Evolutionary conservation across 2,113 vertebrate genomes (phyloP).

Genomic region (Tor tambroides): DNA sequence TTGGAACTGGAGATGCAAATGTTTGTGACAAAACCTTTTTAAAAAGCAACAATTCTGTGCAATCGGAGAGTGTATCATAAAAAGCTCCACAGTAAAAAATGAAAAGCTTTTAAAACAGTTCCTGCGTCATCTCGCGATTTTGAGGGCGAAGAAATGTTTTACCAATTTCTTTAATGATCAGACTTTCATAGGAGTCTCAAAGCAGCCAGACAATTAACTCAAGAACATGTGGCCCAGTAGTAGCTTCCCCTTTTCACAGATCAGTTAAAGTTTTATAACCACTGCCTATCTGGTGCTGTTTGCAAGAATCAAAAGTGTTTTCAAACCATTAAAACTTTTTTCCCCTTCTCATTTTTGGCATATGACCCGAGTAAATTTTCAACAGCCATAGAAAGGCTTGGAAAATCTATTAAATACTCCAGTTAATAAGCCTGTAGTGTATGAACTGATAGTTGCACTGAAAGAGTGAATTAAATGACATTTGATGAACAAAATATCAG

Average conservation of each 20-base stretch:
- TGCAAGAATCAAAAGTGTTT: slow-evolving; percentile 77
- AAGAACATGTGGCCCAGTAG: slow-evolving; percentile 73
- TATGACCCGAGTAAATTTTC: slow-evolving; percentile 74
- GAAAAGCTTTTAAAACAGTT: slow-evolving; percentile 75
- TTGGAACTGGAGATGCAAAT: slow-evolving; percentile 62
- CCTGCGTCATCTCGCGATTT: slow-evolving; percentile 76
- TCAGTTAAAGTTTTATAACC: slow-evolving; percentile 79
- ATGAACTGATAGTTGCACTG: slow-evolving; percentile 59
- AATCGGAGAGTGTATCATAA: slow-evolving; percentile 75
- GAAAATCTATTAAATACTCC: slow-evolving; percentile 79
- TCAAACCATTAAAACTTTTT: slow-evolving; percentile 71
- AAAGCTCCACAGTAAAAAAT: slow-evolving; percentile 68
- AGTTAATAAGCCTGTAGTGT: slow-evolving; percentile 66
- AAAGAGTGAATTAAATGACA: slow-evolving; percentile 39
- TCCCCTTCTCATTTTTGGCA: slow-evolving; percentile 65
- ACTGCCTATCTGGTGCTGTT: slow-evolving; percentile 74
- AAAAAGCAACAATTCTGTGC: slow-evolving; percentile 60
- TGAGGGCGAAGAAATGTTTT: slow-evolving; percentile 67
- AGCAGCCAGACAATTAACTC: slow-evolving; percentile 73
- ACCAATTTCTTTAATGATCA: slow-evolving; percentile 73
- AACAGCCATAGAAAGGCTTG: slow-evolving; percentile 70
- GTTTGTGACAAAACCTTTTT: slow-evolving; percentile 56
- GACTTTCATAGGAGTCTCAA: slow-evolving; percentile 70
- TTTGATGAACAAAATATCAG: slow-evolving; percentile 64
- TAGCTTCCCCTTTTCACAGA: slow-evolving; percentile 79